Evolutionary conservation across 1,140 invertebrate genomes (phyloP).

Genomic region (Odontomachus brunneus): DNA sequence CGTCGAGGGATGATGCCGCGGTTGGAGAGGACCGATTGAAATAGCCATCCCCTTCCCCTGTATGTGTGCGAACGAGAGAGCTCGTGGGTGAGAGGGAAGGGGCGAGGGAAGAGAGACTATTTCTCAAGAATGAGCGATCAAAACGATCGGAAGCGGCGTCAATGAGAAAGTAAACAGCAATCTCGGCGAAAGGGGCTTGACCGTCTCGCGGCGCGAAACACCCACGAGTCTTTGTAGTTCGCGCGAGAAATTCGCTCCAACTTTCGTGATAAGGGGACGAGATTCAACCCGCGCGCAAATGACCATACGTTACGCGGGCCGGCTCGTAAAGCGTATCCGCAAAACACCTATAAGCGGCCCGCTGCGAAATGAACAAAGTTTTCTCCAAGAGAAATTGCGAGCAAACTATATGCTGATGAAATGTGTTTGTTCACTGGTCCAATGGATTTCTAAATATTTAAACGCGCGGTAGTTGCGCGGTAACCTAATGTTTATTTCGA

Average conservation of each 20-base stretch:
- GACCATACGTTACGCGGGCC: slow-evolving; percentile 40
- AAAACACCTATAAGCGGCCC: slow-evolving; percentile 6
- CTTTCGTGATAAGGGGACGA: slow-evolving; percentile 32
- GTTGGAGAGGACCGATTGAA: slow-evolving; percentile 67
- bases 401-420: slow-evolving; percentile 10
- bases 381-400: slow-evolving; percentile 39
- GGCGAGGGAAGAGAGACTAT: slow-evolving; percentile 33
- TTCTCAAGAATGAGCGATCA: slow-evolving; percentile 71
- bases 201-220: slow-evolving; percentile 32
- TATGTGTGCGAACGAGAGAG: too few species aligned
- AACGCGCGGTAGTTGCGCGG: not conserved
- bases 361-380: slow-evolving; percentile 57
- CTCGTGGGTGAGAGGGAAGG: not conserved
- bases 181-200: not conserved
- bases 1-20: slow-evolving; percentile 52
- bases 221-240: slow-evolving; percentile 19
- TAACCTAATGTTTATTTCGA: too few species aligned
- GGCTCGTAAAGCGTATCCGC: slow-evolving; percentile 44
- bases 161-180: slow-evolving; percentile 67
- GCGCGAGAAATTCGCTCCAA: slow-evolving; percentile 39
- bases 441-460: slow-evolving; percentile 39
- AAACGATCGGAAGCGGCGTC: slow-evolving; percentile 67
- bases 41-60: slow-evolving; percentile 51
- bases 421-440: slow-evolving; percentile 20
- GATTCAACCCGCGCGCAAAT: slow-evolving; percentile 23